phyloP scores from a whole-genome alignment of 2,113 vertebrate species.

The Rhizomys pruinosus region DNA sequence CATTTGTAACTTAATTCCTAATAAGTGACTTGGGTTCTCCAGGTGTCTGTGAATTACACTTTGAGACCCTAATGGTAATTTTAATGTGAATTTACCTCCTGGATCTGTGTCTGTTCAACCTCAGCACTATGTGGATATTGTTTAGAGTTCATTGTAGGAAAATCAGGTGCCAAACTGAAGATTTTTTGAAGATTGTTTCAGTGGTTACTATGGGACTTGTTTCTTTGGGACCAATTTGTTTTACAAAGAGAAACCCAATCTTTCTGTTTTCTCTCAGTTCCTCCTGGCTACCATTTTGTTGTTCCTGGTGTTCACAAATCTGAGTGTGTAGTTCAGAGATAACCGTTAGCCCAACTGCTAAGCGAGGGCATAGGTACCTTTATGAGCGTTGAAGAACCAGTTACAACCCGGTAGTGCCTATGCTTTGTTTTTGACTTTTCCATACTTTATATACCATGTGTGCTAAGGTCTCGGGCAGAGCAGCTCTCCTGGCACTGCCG shows the following conservation, averaged over 20 bases:
- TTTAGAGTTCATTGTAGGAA: neutral
- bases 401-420: neutral
- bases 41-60: neutral
- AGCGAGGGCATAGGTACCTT: neutral
- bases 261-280: conserved; percentile 14
- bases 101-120: neutral
- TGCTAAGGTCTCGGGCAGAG: neutral
- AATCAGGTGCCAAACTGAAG: neutral
- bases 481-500: neutral
- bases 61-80: neutral
- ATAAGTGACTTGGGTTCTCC: neutral
- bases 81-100: neutral
- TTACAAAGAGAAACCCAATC: conserved; percentile 2
- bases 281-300: neutral
- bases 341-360: conserved; percentile 5
- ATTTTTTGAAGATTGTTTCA: neutral
- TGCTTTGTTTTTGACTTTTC: conserved; percentile 31
- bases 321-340: conserved; percentile 21
- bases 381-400: neutral
- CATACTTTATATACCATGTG: neutral
- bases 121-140: neutral
- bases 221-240: neutral
- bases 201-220: no score
- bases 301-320: conserved; percentile 18
- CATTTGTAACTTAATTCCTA: neutral